phyloP scores from a whole-genome alignment of 2,797 vertebrate genomes.

The Crenuchus spilurus region DNA sequence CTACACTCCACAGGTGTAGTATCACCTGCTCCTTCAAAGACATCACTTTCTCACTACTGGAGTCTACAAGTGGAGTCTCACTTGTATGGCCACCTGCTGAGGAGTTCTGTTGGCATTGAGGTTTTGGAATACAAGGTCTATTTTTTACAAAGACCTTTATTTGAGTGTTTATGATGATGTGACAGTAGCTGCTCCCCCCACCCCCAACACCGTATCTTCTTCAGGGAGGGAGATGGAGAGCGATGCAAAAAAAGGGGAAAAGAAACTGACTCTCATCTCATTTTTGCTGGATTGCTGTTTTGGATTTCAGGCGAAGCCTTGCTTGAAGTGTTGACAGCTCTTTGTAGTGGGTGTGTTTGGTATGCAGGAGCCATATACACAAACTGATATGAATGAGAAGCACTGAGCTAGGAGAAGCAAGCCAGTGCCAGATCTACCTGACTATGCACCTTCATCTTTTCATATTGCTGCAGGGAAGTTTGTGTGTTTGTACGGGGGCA shows the following conservation, averaged over 20 bases:
- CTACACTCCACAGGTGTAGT: not conserved
- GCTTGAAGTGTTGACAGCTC: slow-evolving; percentile 62
- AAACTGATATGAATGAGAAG: slow-evolving; percentile 49
- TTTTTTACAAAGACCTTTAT: not conserved
- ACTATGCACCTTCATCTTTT: slow-evolving; percentile 48
- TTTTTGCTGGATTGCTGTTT: slow-evolving; percentile 52
- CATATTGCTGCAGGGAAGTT: slow-evolving; percentile 23
- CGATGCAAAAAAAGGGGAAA: not conserved
- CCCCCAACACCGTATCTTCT: not conserved
- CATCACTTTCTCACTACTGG: not conserved
- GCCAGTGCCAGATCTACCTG: slow-evolving; percentile 49
- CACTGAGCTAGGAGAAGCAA: slow-evolving; percentile 47
- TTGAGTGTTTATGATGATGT: not conserved
- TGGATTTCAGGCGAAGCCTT: slow-evolving; percentile 57
- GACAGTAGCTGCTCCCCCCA: not conserved
- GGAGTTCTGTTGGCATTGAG: not conserved
- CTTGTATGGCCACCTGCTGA: not conserved
- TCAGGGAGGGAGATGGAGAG: slow-evolving; percentile 6
- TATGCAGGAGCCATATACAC: slow-evolving; percentile 57
- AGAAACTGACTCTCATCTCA: slow-evolving; percentile 29
- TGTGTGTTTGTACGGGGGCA: not conserved
- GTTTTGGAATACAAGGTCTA: slow-evolving; percentile 1
- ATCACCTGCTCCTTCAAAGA: not conserved
- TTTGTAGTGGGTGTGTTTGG: slow-evolving; percentile 59
- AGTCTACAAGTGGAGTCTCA: slow-evolving; percentile 1